Conservation (phyloP, 2,113 vertebrate genomes). For the Petaurus breviceps region DNA sequence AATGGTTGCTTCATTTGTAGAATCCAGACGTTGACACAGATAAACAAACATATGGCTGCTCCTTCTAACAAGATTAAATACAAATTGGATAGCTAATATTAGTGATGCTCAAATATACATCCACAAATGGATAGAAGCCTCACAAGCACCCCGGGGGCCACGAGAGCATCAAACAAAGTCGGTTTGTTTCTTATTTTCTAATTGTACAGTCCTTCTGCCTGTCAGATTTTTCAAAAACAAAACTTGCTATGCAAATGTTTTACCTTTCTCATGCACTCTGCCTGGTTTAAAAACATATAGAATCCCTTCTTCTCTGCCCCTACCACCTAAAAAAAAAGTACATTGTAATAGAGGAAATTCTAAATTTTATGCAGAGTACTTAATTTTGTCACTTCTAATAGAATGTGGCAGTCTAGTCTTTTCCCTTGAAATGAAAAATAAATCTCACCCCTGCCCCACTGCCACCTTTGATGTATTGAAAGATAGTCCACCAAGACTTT, state of each 20-base stretch:
- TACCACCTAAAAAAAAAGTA: not conserved
- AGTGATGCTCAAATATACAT: not conserved
- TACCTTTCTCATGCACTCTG: constrained; percentile 55
- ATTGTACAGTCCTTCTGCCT: constrained; percentile 57
- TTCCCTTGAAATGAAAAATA: constrained; percentile 3
- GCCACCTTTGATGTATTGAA: not conserved
- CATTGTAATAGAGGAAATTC: constrained; percentile 19
- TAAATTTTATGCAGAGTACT: not conserved
- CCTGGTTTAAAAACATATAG: constrained; percentile 10
- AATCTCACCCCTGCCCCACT: not conserved
- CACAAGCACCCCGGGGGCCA: not conserved
- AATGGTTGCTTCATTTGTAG: not conserved
- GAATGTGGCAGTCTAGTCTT: not conserved
- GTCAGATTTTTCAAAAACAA: constrained; percentile 66
- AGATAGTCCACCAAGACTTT: not conserved
- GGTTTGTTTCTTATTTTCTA: constrained; percentile 44
- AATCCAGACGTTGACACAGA: not conserved
- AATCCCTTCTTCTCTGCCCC: not conserved
- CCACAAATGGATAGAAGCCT: not conserved
- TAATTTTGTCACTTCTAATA: not conserved
- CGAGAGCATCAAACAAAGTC: constrained; percentile 3
- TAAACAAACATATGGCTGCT: constrained; percentile 27
- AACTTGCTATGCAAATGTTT: constrained; percentile 70
- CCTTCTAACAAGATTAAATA: not conserved
- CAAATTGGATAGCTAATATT: not conserved